Evolutionary conservation across 1,140 invertebrate species (phyloP).

Genomic region (Sminthurinus signatus): DNA sequence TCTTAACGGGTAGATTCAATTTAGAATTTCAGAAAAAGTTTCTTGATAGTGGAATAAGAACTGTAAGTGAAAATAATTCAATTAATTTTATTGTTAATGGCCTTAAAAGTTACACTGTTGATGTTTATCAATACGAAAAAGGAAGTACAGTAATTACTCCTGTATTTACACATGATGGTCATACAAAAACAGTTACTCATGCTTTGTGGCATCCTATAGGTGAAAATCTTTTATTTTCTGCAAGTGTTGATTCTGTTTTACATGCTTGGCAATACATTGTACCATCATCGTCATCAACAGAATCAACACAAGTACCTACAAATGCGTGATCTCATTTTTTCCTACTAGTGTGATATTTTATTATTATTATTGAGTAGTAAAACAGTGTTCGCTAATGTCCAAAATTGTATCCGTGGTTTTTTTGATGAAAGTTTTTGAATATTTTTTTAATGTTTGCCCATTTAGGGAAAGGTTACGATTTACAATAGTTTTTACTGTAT

Average conservation of each 20-base stretch:
- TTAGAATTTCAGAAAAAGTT: constrained; percentile 31
- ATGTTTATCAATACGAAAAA: constrained; percentile 3
- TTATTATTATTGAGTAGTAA: no score
- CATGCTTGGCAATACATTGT: constrained; percentile 40
- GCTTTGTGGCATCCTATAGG: constrained; percentile 25
- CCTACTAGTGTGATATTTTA: no score
- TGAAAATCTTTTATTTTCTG: constrained; percentile 31
- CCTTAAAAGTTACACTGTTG: constrained; percentile 27
- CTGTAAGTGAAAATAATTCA: background rate
- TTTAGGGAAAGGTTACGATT: no score
- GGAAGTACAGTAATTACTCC: background rate
- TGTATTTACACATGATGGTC: constrained; percentile 37
- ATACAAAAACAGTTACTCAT: constrained; percentile 27
- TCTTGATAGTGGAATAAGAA: background rate
- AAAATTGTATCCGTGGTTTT: no score
- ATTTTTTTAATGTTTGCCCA: no score
- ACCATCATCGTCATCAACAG: no score
- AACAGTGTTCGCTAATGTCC: no score
- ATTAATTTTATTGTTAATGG: constrained; percentile 32
- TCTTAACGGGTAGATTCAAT: constrained; percentile 29
- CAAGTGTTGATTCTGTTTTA: constrained; percentile 29
- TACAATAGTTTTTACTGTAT: no score
- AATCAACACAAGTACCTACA: no score
- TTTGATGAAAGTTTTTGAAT: no score
- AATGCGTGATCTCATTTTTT: no score